phyloP scores from a whole-genome alignment of 2,797 vertebrate genomes.

The Triplophysa yarkandensis region DNA sequence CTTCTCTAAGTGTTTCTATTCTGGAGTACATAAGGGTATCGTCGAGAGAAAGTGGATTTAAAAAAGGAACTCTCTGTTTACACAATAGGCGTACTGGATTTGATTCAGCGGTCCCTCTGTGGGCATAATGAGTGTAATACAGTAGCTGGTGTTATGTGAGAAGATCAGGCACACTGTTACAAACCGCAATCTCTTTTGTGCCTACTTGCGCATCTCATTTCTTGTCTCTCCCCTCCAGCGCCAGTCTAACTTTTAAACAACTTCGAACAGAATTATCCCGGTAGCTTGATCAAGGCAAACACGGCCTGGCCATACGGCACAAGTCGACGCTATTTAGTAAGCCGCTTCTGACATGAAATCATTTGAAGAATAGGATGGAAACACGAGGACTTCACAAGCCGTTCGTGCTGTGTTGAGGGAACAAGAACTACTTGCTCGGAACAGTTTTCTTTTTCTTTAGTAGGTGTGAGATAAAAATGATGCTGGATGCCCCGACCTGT shows the following conservation, averaged over 20 bases:
- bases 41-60: constrained; percentile 7
- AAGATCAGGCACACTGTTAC: constrained; percentile 42
- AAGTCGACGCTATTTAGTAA: constrained; percentile 37
- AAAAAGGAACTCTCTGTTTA: constrained; percentile 47
- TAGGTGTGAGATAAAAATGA: constrained; percentile 52
- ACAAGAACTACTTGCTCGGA: constrained; percentile 8
- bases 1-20: constrained; percentile 42
- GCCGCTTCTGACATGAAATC: constrained; percentile 55
- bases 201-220: constrained; percentile 53
- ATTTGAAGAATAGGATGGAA: constrained; percentile 46
- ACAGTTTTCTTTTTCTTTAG: constrained; percentile 22
- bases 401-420: constrained; percentile 14
- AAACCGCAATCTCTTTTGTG: constrained; percentile 40
- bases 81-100: constrained; percentile 40
- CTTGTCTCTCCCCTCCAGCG: constrained; percentile 51
- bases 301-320: neutral
- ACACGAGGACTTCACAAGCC: constrained; percentile 18
- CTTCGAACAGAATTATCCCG: constrained; percentile 68
- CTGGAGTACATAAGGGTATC: constrained; percentile 30
- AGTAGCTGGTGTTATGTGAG: constrained; percentile 42
- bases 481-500: constrained; percentile 54
- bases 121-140: constrained; percentile 47
- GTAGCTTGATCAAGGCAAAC: constrained; percentile 58
- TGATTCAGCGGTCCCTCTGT: constrained; percentile 43
- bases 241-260: constrained; percentile 70